Base-by-base conservation (phyloP, 1,140 invertebrate genomes). In the Leptonema lineaticorne region DNA sequence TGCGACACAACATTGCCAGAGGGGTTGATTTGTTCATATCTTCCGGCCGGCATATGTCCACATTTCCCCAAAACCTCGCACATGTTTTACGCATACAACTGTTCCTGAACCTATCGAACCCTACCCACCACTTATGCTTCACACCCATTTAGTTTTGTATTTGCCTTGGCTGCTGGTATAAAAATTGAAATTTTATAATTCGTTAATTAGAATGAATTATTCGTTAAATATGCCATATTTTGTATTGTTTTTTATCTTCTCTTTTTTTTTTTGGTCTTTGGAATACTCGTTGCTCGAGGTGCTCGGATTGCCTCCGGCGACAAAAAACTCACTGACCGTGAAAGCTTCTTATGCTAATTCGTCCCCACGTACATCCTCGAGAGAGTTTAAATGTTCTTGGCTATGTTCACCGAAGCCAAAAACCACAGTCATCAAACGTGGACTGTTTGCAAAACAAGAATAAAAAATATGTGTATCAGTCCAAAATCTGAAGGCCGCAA, bases 261-360 rank as follows among this genome's bases (percentile, higher is more conserved):
- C n/a, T n/a, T n/a, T n/a, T n/a, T n/a, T n/a, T n/a, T n/a, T n/a
- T n/a, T n/a, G n/a, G n/a, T n/a, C n/a, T n/a, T n/a, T n/a, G n/a
- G n/a, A n/a, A n/a, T n/a, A n/a, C n/a, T n/a, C n/a, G n/a, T n/a
- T n/a, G n/a, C n/a, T n/a, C n/a, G n/a, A n/a, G n/a, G n/a, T n/a
- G n/a, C n/a, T n/a, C n/a, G n/a, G n/a, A n/a, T n/a, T n/a, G n/a
- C n/a, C n/a, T n/a, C n/a, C n/a, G n/a, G n/a, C n/a, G n/a, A n/a
- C 18, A 20, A 5, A 59, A 59, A 33, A 33, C 28, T 30, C 28
- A 59, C 57, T 28, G 57, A 59, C 57, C 57, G 57, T 59, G 57
- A 59, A 33, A 33, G 57, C 57, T 59, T 59, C 57, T 59, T 59
- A 59, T 59, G 57, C 57, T 59, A 59, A 59, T 59, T 59, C 57